Conservation (phyloP, 2,888 invertebrate species). For the Parnassius apollo region DNA sequence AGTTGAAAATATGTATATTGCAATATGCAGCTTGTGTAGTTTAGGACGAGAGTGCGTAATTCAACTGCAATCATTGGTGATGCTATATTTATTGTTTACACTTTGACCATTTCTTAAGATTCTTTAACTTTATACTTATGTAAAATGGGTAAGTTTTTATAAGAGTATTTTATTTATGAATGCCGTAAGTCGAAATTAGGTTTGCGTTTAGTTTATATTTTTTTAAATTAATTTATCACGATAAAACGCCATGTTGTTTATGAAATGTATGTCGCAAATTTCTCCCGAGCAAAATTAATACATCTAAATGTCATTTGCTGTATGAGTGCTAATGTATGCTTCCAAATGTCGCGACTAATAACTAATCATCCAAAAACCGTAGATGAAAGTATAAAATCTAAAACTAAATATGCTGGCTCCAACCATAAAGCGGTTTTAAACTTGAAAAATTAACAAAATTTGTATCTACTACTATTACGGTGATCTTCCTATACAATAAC, state of each 20-base stretch:
- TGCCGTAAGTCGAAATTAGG: background rate
- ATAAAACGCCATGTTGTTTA: background rate
- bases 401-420: background rate
- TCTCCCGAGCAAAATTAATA: background rate
- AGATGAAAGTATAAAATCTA: slow-evolving; percentile 1
- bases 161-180: too few relatives aligned
- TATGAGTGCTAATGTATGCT: background rate
- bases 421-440: background rate
- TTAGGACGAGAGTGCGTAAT: slow-evolving; percentile 2
- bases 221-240: background rate
- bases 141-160: too few relatives aligned
- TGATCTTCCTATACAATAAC: slow-evolving; percentile 15
- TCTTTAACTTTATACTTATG: too few relatives aligned
- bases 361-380: slow-evolving; percentile 3
- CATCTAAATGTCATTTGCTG: background rate
- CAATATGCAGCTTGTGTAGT: background rate
- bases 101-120: too few relatives aligned
- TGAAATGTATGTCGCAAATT: background rate
- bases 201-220: background rate
- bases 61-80: background rate
- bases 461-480: slow-evolving; percentile 8
- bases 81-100: background rate
- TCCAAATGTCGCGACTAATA: slow-evolving; percentile 17
- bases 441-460: background rate
- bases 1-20: background rate